These are phyloP conservation scores for Eupithecia centaureata DNA, from an alignment of 2,888 invertebrate species.

Conservation along the genomic window DNA sequence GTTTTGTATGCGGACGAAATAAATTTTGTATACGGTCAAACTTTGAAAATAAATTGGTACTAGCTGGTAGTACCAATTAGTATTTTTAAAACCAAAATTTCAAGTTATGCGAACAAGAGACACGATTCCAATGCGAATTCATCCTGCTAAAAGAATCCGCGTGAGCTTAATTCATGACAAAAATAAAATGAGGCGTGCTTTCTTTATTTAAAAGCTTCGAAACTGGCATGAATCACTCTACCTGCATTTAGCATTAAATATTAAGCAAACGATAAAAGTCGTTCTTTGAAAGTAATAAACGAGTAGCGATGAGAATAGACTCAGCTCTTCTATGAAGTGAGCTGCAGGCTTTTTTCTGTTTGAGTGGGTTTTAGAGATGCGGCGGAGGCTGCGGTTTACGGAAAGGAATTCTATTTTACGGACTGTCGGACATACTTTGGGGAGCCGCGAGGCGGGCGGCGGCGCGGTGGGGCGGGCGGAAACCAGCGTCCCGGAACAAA, in stretches of 20 bases:
- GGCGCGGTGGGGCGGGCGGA: slow-evolving; percentile 31
- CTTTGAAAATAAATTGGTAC: neutral
- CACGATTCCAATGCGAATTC: slow-evolving; percentile 30
- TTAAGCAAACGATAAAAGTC: slow-evolving; percentile 9
- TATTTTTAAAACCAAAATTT: neutral
- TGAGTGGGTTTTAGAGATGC: slow-evolving; percentile 42
- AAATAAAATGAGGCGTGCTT: slow-evolving; percentile 33
- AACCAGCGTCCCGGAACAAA: slow-evolving; percentile 40
- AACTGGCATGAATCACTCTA: slow-evolving; percentile 37
- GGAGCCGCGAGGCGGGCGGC: slow-evolving; percentile 40
- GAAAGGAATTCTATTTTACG: slow-evolving; percentile 46
- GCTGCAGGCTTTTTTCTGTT: neutral
- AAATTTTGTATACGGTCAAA: neutral
- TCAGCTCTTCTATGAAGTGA: neutral
- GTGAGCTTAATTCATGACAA: slow-evolving; percentile 26
- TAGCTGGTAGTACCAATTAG: neutral
- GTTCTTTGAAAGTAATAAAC: slow-evolving; percentile 11
- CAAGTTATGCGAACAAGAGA: slow-evolving; percentile 18
- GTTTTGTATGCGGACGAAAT: neutral
- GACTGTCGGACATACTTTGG: slow-evolving; percentile 44
- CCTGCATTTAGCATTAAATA: slow-evolving; percentile 33
- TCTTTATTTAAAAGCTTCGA: slow-evolving; percentile 40
- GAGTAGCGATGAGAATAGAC: neutral
- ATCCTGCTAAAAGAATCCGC: slow-evolving; percentile 11
- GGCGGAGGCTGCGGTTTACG: slow-evolving; percentile 39